These are phyloP conservation scores for Eupithecia subumbrata DNA, from an alignment of 2,888 invertebrate species.

Conservation along the genomic window DNA sequence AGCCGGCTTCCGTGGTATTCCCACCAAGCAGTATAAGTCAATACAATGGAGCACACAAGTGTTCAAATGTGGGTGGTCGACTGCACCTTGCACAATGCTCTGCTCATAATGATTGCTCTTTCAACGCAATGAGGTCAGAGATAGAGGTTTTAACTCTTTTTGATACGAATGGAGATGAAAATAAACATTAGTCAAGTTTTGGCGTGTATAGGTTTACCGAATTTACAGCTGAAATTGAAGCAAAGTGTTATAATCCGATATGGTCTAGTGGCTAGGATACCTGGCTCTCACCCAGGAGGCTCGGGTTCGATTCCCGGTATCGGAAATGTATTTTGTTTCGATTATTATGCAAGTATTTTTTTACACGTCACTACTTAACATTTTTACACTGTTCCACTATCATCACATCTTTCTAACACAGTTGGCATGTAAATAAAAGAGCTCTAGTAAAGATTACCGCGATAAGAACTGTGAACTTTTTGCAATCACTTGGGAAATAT, in stretches of 20 bases:
- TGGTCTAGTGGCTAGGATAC: conserved; percentile 89
- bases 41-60: conserved; percentile 57
- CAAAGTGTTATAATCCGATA: conserved; percentile 57
- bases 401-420: conserved; percentile 56
- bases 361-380: conserved; percentile 32
- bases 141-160: conserved; percentile 45
- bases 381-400: conserved; percentile 51
- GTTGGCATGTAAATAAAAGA: conserved; percentile 55
- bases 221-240: conserved; percentile 3
- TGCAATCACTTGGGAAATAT: conserved; percentile 54
- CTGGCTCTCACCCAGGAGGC: conserved; percentile 88
- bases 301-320: conserved; percentile 85
- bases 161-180: conserved; percentile 24
- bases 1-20: conserved; percentile 63
- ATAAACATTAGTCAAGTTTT: background rate
- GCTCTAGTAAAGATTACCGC: conserved; percentile 49
- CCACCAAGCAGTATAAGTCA: conserved; percentile 56
- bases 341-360: conserved; percentile 18
- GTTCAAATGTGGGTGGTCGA: conserved; percentile 64
- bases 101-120: conserved; percentile 56
- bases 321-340: conserved; percentile 63
- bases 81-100: conserved; percentile 68
- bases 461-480: conserved; percentile 62
- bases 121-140: conserved; percentile 49
- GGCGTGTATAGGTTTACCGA: background rate